Conservation (phyloP, 2,888 invertebrate species). For the Electrophaes corylata region DNA sequence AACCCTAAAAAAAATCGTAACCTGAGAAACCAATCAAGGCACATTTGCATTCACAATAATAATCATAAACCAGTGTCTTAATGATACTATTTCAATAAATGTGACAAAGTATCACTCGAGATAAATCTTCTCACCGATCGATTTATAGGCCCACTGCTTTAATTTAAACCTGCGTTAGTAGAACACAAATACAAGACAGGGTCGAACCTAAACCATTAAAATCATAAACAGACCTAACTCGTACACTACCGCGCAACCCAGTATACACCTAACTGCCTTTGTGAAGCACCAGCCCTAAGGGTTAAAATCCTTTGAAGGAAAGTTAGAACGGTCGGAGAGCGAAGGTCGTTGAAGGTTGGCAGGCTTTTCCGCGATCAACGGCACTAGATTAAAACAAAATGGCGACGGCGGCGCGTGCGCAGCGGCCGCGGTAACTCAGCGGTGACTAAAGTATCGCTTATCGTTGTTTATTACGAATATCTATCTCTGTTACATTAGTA, state of each 20-base stretch:
- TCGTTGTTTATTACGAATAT: conserved; percentile 45
- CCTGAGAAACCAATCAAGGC: conserved; percentile 33
- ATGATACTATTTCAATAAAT: conserved; percentile 58
- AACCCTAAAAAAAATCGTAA: neutral
- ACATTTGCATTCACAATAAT: conserved; percentile 41
- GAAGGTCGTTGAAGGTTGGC: conserved; percentile 85
- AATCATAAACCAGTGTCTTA: conserved; percentile 47
- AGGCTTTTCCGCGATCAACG: conserved; percentile 84
- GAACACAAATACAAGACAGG: conserved; percentile 67
- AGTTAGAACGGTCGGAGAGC: conserved; percentile 76
- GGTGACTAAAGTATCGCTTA: conserved; percentile 65
- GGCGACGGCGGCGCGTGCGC: conserved; percentile 81
- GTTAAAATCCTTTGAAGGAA: conserved; percentile 50
- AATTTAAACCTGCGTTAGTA: conserved; percentile 71
- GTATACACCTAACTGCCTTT: conserved; percentile 33
- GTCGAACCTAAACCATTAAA: conserved; percentile 43
- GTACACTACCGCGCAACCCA: conserved; percentile 36
- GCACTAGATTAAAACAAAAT: conserved; percentile 82
- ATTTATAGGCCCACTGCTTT: conserved; percentile 69
- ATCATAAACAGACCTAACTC: conserved; percentile 41
- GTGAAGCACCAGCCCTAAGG: conserved; percentile 36
- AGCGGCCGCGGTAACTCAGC: conserved; percentile 65
- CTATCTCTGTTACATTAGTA: conserved; percentile 37
- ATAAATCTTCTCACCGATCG: conserved; percentile 63
- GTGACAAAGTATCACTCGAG: conserved; percentile 72